Base-by-base conservation (phyloP, 2,888 invertebrate species). In the Taphrorychus bicolor region DNA sequence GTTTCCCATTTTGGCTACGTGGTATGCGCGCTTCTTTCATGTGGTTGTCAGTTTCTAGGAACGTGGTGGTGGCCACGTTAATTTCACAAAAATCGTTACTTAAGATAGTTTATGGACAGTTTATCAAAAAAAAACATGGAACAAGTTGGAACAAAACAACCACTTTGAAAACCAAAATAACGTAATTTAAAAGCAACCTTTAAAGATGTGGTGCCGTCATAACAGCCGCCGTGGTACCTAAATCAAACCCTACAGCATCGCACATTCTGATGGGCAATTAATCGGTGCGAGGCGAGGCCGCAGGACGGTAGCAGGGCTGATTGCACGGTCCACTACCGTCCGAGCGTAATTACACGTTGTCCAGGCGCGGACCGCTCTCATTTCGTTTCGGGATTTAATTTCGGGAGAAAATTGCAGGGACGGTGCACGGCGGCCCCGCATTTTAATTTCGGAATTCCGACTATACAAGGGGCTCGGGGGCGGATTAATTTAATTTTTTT, bases 261-360 rank as follows among this genome's bases (percentile, higher is more conserved):
- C 42, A 59, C 51, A 57, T 58, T 57, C 60, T 66, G 66, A 61
- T 60, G 61, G 60, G 66, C 69, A 65, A 70, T 70, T 70, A 70
- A 66, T 70, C 62, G n/a, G n/a, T n/a, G n/a, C 58, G 63, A 59
- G 42, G 24, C 59, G 66, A 48, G 62, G 66, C 62, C 66, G 70
- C 70, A 70, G 70, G 70, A 70, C 70, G 70, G 70, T 70, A 70
- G 70, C 70, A 19, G 70, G n/a, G 53, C 60, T 70, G 70, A 70
- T 70, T 70, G 67, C 70, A 62, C 53, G 61, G 78, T 76, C 77
- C 77, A 79, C 79, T 78, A 79, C 79, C 77, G 78, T 78, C 79
- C 77, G 75, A 75, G 16, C 57, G 61, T 69, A 69, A 69, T 69
- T 69, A 60, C 58, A 69, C 51, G 64, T 64, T 69, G 69, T 64